Conservation (phyloP, 1,140 invertebrate species). For the Dryas iulia region DNA sequence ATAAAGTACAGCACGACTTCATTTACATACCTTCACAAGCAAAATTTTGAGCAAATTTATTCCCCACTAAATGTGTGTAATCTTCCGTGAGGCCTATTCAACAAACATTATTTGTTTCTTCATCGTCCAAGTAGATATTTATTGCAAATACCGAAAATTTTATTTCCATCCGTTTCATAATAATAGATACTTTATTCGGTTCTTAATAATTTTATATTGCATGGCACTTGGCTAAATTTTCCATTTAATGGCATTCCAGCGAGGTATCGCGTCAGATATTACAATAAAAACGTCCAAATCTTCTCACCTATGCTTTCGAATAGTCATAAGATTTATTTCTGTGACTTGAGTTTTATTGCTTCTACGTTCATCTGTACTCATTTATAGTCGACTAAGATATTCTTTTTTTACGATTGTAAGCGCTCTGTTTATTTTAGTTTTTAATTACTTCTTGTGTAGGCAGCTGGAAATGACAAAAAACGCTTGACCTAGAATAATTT, state of each 20-base stretch:
- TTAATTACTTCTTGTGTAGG: slow-evolving; percentile 78
- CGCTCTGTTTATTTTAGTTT: slow-evolving; percentile 79
- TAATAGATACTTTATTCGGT: slow-evolving; percentile 41
- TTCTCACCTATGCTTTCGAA: slow-evolving; percentile 67
- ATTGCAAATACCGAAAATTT: slow-evolving; percentile 49
- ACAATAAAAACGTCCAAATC: slow-evolving; percentile 55
- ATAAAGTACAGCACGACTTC: not conserved
- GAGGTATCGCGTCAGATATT: slow-evolving; percentile 52
- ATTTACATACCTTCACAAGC: slow-evolving; percentile 17
- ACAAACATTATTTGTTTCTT: slow-evolving; percentile 41
- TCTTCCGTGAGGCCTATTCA: slow-evolving; percentile 37
- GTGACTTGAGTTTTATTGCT: slow-evolving; percentile 77
- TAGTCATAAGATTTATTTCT: slow-evolving; percentile 75
- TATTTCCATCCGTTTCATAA: slow-evolving; percentile 44
- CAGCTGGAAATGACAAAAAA: slow-evolving; percentile 71
- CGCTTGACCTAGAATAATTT: slow-evolving; percentile 62
- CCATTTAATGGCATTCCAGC: slow-evolving; percentile 59
- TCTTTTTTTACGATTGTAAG: slow-evolving; percentile 77
- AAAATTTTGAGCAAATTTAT: slow-evolving; percentile 40
- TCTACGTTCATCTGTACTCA: slow-evolving; percentile 75
- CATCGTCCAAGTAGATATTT: slow-evolving; percentile 35
- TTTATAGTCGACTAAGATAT: slow-evolving; percentile 77
- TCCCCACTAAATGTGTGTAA: slow-evolving; percentile 33
- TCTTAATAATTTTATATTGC: slow-evolving; percentile 50
- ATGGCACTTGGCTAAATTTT: slow-evolving; percentile 53